These are phyloP conservation scores for Thalassoma bifasciatum DNA, from an alignment of 2,113 vertebrate genomes.

Conservation along the genomic window DNA sequence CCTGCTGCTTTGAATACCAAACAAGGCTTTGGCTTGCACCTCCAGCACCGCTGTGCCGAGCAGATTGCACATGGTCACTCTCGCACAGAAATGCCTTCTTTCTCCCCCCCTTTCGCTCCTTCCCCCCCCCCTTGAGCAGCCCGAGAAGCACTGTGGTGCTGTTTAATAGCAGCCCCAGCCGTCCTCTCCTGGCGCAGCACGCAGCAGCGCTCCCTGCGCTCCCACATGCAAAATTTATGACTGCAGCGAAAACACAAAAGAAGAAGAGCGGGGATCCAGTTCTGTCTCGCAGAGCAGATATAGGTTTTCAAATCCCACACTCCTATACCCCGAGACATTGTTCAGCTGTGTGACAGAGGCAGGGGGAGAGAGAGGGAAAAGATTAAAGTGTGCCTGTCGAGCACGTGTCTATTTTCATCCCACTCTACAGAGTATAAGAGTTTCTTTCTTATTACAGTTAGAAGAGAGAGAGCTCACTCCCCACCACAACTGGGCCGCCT, in stretches of 20 bases:
- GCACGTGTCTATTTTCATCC: conserved; percentile 78
- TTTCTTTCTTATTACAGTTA: conserved; percentile 70
- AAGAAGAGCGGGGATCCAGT: conserved; percentile 63
- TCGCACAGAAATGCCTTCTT: conserved; percentile 51
- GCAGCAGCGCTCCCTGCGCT: conserved; percentile 38
- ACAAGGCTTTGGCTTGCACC: conserved; percentile 63
- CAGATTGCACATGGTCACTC: conserved; percentile 66
- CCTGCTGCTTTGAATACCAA: conserved; percentile 74
- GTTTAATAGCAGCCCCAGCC: conserved; percentile 61
- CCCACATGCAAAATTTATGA: conserved; percentile 77
- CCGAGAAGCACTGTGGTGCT: conserved; percentile 50
- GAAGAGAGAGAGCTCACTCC: conserved; percentile 56
- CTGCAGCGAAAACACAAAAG: conserved; percentile 65
- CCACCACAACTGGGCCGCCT: conserved; percentile 43
- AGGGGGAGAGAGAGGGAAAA: conserved; percentile 55
- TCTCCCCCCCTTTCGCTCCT: too few relatives aligned
- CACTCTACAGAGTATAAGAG: conserved; percentile 64
- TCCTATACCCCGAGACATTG: conserved; percentile 67
- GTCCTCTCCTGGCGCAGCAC: conserved; percentile 50
- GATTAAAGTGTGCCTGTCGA: conserved; percentile 75
- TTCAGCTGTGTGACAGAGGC: conserved; percentile 66
- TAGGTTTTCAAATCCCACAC: conserved; percentile 79
- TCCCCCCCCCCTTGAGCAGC: conserved; percentile 8
- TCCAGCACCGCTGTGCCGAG: conserved; percentile 48
- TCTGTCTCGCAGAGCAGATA: conserved; percentile 74